Evolutionary conservation across 2,797 vertebrate species (phyloP), one percentile per base, ranked within the genome.

Genomic region (Orientallactaga sibirica): DNA sequence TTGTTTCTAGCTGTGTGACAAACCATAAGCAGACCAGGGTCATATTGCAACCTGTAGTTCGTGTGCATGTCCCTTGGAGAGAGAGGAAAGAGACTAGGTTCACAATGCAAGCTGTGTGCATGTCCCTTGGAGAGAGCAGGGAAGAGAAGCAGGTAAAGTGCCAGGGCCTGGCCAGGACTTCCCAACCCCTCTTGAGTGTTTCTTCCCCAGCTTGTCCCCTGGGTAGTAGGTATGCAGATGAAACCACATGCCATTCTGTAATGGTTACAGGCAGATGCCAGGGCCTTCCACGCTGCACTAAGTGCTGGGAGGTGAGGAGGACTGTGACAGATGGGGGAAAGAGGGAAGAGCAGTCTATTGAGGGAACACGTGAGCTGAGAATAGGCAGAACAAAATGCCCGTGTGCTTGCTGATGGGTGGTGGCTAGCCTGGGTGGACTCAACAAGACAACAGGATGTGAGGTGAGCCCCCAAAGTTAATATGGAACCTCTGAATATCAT

Each of bases 111-210:
- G 79, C 27, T 2, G 0, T 41, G 61, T 16, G 62, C 75, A 75
- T 12, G n/a, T 41, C 52, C 41, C 71, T 73, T 33, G 76, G 43
- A 43, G 71, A 37, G 41, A 27, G 7, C 58, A 75, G 41, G 27
- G 2, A 22, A 11, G 64, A 48, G 12, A 48, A 64, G 88, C 55
- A 58, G 25, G 43, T 41, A n/a, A 29, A 8, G 55, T 10, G 88
- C 8, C 86, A 55, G 80, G 61, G n/a, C 14, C 77, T 62, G 43
- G 41, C 9, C 5, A 79, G 86, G 27, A 10, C 3, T 19, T 66
- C 75, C 29, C 55, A 16, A 14, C 12, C 41, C 73, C 19, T 15
- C 15, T 3, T 0, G 43, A 22, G 0, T 15, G 1, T n/a, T 3
- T 73, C 62, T 22, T 8, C 24, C 33, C 58, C 73, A 20, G 55